Evolutionary conservation across 2,113 vertebrate genomes (phyloP), one percentile per base, ranked within the genome.

Genomic region (Lasiurus cinereus): DNA sequence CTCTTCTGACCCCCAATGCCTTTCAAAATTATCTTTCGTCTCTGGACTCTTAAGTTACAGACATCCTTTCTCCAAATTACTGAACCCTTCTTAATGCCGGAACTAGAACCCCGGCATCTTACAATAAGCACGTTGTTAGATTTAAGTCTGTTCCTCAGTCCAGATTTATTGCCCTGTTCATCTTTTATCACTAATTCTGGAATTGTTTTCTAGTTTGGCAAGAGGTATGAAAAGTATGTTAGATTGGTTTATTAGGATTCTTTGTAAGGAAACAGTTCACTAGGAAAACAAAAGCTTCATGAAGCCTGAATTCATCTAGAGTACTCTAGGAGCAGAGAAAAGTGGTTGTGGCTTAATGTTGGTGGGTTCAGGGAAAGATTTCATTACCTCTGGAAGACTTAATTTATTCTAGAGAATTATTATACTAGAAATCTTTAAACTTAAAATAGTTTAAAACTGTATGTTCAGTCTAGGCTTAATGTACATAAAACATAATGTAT

Each of bases 131-230:
- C 27, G 12, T 73, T 90, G 43, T 89, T 76, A 54, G 79, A 33
- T 82, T 90, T 83, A 80, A 77, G 24, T 79, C 52, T 91, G 9
- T 59, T 10, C 12, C 62, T 94, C 18, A 80, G 1, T 70, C 24
- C 31, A 77, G 66, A 67, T 82, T 93, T 91, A 78, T 93, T 92
- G 83, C 18, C 19, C 33, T 43, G 18, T 1, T 73, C 7, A 31
- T 95, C 59, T 91, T 87, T 80, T 69, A 93, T 69, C 24, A 74
- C 14, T 13, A 88, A 3, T 74, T 74, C 36, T 79, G 16, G 8
- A 96, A 48, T 97, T 69, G 52, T 76, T 90, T 93, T 94, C 24
- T 13, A 48, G 4, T 91, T 90, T 96, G n/a, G 33, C 79, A 78
- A 64, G 52, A 56, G 39, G 6, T 56, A 4, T 85, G 29, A 95